These are phyloP conservation scores for Poeciliopsis turrubarensis DNA, from an alignment of 2,113 vertebrate species.

Conservation along the genomic window DNA sequence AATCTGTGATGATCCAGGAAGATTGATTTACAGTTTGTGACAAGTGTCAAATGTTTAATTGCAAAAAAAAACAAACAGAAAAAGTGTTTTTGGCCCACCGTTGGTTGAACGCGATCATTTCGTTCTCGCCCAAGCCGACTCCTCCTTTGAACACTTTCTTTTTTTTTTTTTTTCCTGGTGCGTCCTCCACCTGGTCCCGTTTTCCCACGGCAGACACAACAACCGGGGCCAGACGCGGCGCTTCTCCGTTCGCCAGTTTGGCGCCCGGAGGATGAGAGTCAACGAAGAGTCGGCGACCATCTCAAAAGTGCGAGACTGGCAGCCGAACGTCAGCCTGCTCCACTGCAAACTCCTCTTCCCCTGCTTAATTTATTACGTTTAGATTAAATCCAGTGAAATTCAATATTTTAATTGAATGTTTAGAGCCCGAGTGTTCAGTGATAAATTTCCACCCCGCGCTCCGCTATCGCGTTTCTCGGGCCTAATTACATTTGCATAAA, in stretches of 20 bases:
- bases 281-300: constrained; percentile 48
- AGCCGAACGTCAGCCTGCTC: constrained; percentile 66
- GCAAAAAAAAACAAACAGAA: too few species aligned
- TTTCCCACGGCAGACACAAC: constrained; percentile 24
- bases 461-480: constrained; percentile 89
- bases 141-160: constrained; percentile 33
- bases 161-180: constrained; percentile 7
- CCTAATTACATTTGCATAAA: constrained; percentile 99
- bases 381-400: constrained; percentile 97
- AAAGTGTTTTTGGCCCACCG: too few species aligned
- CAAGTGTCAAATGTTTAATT: too few species aligned
- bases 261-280: constrained; percentile 20
- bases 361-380: constrained; percentile 96
- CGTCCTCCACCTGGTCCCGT: background rate
- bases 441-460: constrained; percentile 93
- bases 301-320: constrained; percentile 44
- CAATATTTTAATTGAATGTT: constrained; percentile 99
- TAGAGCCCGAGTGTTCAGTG: constrained; percentile 93
- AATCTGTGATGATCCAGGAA: too few species aligned
- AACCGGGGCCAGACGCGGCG: constrained; percentile 15
- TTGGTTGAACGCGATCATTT: too few species aligned
- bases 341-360: constrained; percentile 83
- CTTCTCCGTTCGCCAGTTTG: constrained; percentile 15
- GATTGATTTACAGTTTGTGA: too few species aligned
- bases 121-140: background rate